These are phyloP conservation scores for Corythornis leucogaster DNA, from an alignment of 2,797 vertebrate species.

Conservation along the genomic window DNA sequence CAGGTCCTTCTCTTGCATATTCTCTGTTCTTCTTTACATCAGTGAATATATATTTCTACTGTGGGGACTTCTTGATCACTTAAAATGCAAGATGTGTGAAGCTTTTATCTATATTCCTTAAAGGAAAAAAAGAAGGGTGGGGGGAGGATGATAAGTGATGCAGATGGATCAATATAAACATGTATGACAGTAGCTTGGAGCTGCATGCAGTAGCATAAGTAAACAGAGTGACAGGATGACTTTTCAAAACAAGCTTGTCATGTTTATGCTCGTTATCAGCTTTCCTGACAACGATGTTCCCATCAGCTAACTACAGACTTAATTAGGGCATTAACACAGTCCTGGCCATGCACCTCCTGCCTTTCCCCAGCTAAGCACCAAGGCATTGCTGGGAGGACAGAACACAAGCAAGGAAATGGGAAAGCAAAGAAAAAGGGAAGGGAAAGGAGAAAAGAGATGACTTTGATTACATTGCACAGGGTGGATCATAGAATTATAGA, in stretches of 20 bases:
- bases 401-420: background rate
- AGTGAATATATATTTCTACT: background rate
- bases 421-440: background rate
- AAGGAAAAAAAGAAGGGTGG: background rate
- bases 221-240: constrained; percentile 64
- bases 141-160: background rate
- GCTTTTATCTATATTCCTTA: constrained; percentile 23
- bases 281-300: constrained; percentile 68
- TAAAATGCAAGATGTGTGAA: constrained; percentile 32
- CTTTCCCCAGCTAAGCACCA: background rate
- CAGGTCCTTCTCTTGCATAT: background rate
- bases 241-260: constrained; percentile 69
- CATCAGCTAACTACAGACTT: constrained; percentile 54
- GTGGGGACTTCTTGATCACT: background rate
- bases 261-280: constrained; percentile 70
- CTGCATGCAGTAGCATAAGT: constrained; percentile 60
- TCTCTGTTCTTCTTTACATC: background rate
- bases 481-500: no score
- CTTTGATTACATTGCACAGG: background rate
- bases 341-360: background rate
- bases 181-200: constrained; percentile 69
- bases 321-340: constrained; percentile 35
- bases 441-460: background rate
- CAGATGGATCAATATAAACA: constrained; percentile 60
- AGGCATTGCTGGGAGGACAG: background rate